Evolutionary conservation across 1,140 invertebrate species (phyloP), one percentile per base, ranked within the genome.

Genomic region (Dreissena polymorpha): DNA sequence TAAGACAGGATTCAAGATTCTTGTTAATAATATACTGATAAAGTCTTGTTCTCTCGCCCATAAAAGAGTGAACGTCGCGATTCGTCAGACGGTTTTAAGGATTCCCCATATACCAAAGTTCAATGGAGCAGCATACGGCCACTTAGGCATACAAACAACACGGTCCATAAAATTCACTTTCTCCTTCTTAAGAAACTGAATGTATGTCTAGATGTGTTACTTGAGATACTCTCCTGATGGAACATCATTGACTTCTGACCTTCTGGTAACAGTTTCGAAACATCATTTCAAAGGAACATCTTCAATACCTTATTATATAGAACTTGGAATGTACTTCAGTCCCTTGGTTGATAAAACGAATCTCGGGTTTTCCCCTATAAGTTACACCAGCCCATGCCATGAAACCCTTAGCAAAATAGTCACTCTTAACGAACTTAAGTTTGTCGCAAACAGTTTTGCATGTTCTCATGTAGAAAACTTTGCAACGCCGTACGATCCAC

Each of bases 141-240:
- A 50, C 39, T 74, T 74, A 25, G 70, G 73, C 57, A 76, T 74
- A n/a, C 72, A 74, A 29, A 57, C 72, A 60, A 29, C 53, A 64
- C 21, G 72, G 29, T 21, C n/a, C 10, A 63, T 60, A 63, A 63
- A 63, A 27, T 10, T 74, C 10, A 74, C 55, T 64, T 63, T 60
- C 7, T 16, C 55, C 64, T 63, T 74, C n/a, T 73, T 73, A 0
- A 73, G 10, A 73, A 73, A 73, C 14, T 63, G 12, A 60, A 63
- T 7, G 53, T 60, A 27, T 63, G 57, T 74, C 60, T 60, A 49
- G 72, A 21, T 14, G 72, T 74, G 23, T 74, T 51, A 60, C 72
- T 60, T n/a, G 21, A 63, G 14, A 21, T 53, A 25, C 55, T 50
- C 51, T 74, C 57, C 63, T 74, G 72, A 64, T 60, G 72, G 53